Evolutionary conservation across 2,888 invertebrate genomes (phyloP), one percentile per base, ranked within the genome.

Genomic region (Enoplolaimus lenunculus): DNA sequence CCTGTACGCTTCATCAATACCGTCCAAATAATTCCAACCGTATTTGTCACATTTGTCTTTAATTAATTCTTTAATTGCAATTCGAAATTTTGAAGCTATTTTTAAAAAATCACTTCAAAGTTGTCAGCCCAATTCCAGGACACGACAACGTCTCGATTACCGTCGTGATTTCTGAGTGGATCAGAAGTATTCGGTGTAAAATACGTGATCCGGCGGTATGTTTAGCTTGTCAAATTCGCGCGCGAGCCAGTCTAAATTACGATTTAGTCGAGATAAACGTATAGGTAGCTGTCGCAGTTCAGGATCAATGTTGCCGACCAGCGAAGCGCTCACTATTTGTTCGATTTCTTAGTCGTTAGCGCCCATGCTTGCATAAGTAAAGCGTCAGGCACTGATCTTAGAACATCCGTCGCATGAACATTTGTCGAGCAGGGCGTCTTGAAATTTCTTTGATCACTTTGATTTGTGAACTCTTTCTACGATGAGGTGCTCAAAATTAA

Each of bases 261-360:
- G 45, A 60, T 45, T 34, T 28, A 71, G 68, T 28, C 35, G 68
- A n/a, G 16, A 59, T 34, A 70, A 2, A 30, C 35, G 28, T 30
- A 13, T 21, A 29, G 68, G 34, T 34, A 33, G 1, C 31, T 67
- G 29, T 26, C 2, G 31, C 34, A 68, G 34, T 62, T 45, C 2
- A 2, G 13, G 21, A 13, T 69, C 7, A n/a, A 57, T 31, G 29
- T 60, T 71, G 67, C 74, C 75, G 28, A 70, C 33, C 62, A 77
- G 72, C 7, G 77, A 62, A 31, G 71, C 59, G 34, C 72, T 70
- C 2, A 77, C 71, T 26, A 77, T 73, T 57, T 77, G 76, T 0
- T 76, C 71, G 71, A 76, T 77, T 29, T 77, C 77, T n/a, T 77
- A 74, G 73, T 78, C 78, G 70, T 78, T 78, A 33, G 77, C 78